phyloP scores from a whole-genome alignment of 2,888 invertebrate genomes.

The Emmelina monodactyla region DNA sequence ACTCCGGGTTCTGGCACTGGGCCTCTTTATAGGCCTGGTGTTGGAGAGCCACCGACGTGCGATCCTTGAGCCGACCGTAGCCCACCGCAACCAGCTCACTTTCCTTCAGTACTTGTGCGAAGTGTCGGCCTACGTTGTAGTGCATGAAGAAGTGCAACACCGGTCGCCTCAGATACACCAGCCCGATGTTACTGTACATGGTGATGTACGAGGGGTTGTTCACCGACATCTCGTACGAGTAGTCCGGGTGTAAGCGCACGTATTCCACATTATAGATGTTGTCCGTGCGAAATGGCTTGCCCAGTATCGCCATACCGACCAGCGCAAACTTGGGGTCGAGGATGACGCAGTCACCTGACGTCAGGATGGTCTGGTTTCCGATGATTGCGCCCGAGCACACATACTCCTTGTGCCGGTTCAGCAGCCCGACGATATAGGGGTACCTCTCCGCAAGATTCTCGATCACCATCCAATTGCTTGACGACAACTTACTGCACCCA shows the following conservation, averaged over 20 bases:
- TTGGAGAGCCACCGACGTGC: constrained; percentile 24
- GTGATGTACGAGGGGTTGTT: constrained; percentile 22
- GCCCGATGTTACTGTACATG: constrained; percentile 38
- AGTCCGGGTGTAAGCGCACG: constrained; percentile 28
- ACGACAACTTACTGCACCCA: too few relatives aligned
- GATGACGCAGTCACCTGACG: constrained; percentile 34
- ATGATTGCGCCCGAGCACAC: constrained; percentile 38
- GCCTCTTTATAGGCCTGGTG: constrained; percentile 28
- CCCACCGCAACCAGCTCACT: constrained; percentile 25
- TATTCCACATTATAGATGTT: constrained; percentile 25
- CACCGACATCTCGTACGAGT: constrained; percentile 22
- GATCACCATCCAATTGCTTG: constrained; percentile 17
- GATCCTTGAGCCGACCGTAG: constrained; percentile 23
- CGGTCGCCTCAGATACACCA: constrained; percentile 27
- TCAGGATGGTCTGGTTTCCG: constrained; percentile 27
- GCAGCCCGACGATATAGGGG: constrained; percentile 35
- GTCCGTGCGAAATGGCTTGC: constrained; percentile 11
- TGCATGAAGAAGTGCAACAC: too few relatives aligned
- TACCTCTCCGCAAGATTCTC: constrained; percentile 36
- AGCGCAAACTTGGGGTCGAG: constrained; percentile 25
- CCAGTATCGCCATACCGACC: constrained; percentile 25
- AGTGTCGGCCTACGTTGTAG: too few relatives aligned
- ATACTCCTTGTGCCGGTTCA: constrained; percentile 25
- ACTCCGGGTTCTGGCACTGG: constrained; percentile 36
- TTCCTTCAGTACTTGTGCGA: too few relatives aligned